Conservation (phyloP, 2,113 vertebrate species). For the Forbesichthys papilliferus region DNA sequence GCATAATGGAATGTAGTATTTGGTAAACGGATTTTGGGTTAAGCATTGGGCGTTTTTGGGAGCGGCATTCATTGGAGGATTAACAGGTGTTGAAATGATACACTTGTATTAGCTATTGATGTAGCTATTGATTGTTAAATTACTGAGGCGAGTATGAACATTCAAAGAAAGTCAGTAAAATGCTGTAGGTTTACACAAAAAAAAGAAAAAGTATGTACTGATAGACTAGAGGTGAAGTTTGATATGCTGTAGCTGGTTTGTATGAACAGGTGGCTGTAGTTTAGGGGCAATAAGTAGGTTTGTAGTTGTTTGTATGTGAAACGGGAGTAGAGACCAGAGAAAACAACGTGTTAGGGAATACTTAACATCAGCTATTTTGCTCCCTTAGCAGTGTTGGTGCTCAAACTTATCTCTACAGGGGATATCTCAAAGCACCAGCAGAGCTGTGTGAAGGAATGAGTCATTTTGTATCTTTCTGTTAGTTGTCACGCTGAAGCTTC, state of each 20-base stretch:
- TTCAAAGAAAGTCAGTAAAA: not conserved
- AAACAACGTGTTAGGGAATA: not conserved
- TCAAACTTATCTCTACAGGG: not conserved
- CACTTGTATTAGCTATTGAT: no score
- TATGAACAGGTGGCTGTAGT: conserved; percentile 9
- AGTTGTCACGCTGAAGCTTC: conserved; percentile 5
- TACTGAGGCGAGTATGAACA: not conserved
- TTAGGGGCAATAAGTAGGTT: conserved; percentile 35
- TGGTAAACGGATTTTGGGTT: no score
- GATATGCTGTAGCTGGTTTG: conserved; percentile 32
- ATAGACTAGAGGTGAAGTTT: conserved; percentile 14
- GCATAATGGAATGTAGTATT: not conserved
- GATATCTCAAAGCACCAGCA: conserved; percentile 14
- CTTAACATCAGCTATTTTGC: not conserved
- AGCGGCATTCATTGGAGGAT: no score
- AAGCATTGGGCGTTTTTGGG: no score
- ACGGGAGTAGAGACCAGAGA: conserved; percentile 4
- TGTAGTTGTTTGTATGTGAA: conserved; percentile 13
- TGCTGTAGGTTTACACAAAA: not conserved
- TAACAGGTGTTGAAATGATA: no score
- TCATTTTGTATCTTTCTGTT: conserved; percentile 19
- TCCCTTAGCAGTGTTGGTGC: not conserved
- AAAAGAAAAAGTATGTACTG: not conserved
- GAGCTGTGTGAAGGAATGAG: conserved; percentile 46
- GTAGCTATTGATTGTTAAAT: no score